Base-by-base conservation (phyloP, 2,888 invertebrate species). In the Amphipyra berbera region DNA sequence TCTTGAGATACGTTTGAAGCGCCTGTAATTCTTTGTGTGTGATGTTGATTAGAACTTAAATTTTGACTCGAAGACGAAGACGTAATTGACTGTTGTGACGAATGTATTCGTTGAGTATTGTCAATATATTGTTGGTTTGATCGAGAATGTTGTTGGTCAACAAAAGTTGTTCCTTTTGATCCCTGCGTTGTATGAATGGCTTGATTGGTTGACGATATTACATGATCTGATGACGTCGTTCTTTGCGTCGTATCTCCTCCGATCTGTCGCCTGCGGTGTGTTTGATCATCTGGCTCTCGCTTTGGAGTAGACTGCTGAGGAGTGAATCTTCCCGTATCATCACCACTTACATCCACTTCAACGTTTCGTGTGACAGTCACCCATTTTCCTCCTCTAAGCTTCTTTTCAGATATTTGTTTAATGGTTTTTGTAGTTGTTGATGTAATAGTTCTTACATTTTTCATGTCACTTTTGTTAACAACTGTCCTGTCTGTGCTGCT, bases 261-360 rank as follows among this genome's bases (percentile, higher is more conserved):
- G 50, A 63, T 38, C 47, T 78, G 79, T 33, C 65, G 65, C 10
- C 64, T 54, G n/a, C 80, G 82, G n/a, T 64, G 70, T 14, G 70
- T 60, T 35, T 72, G 78, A 40, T 82, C 79, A 44, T 81, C 82
- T 44, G 70, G 62, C n/a, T 76, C 78, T 71, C 76, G 73, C 38
- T 66, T 74, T n/a, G 59, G 45, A 50, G 74, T 56, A 37, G 64
- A 58, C 30, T 67, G 65, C 45, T 67, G 76, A 6, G 75, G 62
- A 27, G 57, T 57, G 8, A 70, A 56, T 62, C 73, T 82, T 48
- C 76, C 82, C 10, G 74, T 74, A 49, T 88, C 83, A 35, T 82
- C 84, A 49, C 72, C 84, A 50, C 73, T 70, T 57, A 97, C 95
- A 62, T 96, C 96, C 0, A 97, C 97, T 88, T 97, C 96, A 88